Evolutionary conservation across 2,797 vertebrate species (phyloP).

Genomic region (Leptoclinus maculatus): DNA sequence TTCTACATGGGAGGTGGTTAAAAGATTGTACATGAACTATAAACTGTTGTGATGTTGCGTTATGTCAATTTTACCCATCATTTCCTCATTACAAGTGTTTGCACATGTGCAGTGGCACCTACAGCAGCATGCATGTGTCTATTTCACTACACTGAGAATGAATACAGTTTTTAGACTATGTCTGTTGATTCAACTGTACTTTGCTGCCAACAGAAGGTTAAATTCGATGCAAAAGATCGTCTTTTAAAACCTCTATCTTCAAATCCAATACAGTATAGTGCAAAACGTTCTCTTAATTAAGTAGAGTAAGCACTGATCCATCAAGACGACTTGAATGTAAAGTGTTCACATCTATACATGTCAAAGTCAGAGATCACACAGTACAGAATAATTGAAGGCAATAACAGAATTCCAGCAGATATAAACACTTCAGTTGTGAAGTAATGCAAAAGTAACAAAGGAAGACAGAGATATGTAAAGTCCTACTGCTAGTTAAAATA

Average conservation of each 20-base stretch:
- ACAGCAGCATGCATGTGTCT: not conserved
- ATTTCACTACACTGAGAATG: not conserved
- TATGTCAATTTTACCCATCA: not conserved
- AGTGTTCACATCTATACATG: constrained; percentile 11
- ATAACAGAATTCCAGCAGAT: constrained; percentile 19
- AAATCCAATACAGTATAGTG: not conserved
- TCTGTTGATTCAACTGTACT: not conserved
- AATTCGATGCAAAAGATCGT: not conserved
- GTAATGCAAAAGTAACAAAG: constrained; percentile 16
- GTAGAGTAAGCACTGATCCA: constrained; percentile 7
- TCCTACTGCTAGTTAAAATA: constrained; percentile 20
- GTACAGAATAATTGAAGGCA: constrained; percentile 15
- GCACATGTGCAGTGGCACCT: not conserved
- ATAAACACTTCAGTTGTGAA: constrained; percentile 11
- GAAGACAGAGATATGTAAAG: constrained; percentile 9
- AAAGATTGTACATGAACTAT: not conserved
- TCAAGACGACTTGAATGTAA: not conserved
- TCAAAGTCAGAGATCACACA: constrained; percentile 21
- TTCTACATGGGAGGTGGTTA: not conserved
- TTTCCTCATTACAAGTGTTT: constrained; percentile 13
- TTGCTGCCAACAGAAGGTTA: not conserved
- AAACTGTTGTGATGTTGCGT: not conserved
- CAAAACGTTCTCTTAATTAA: not conserved
- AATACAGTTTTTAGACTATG: not conserved
- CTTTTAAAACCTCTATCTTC: not conserved